Evolutionary conservation across 2,888 invertebrate species (phyloP).

Genomic region (Ectropis crepuscularia): DNA sequence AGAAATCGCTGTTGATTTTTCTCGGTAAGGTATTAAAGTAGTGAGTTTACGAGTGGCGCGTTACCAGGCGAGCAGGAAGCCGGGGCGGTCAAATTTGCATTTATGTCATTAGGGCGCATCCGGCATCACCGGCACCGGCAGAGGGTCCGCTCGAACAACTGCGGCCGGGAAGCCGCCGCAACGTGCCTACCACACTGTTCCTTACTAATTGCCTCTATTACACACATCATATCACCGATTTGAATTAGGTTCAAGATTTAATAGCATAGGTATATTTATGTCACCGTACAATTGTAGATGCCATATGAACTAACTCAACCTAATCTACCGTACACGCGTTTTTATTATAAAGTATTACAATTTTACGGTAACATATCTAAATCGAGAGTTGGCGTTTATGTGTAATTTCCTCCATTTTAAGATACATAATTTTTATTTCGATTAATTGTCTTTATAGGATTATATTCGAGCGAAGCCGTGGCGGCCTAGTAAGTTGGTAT

Average conservation of each 20-base stretch:
- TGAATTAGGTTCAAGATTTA: not conserved
- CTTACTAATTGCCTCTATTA: conserved; percentile 14
- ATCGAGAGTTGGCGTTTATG: too few relatives aligned
- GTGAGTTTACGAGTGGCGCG: conserved; percentile 28
- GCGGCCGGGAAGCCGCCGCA: conserved; percentile 27
- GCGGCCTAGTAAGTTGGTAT: too few relatives aligned
- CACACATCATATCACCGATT: not conserved
- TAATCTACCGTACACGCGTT: too few relatives aligned
- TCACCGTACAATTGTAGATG: too few relatives aligned
- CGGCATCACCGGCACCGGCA: conserved; percentile 43
- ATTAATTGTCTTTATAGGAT: too few relatives aligned
- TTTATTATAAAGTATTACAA: too few relatives aligned
- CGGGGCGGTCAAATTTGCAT: conserved; percentile 78
- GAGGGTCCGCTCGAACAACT: conserved; percentile 9
- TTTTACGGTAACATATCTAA: too few relatives aligned
- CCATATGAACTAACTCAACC: too few relatives aligned
- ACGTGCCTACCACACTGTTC: conserved; percentile 20
- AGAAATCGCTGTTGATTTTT: conserved; percentile 49
- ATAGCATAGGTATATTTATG: not conserved
- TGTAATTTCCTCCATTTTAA: too few relatives aligned
- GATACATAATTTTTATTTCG: too few relatives aligned
- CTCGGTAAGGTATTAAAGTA: conserved; percentile 41
- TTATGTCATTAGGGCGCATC: conserved; percentile 77
- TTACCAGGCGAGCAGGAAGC: conserved; percentile 65
- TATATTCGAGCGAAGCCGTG: too few relatives aligned